Percentiles rank a stretch among this genome's conserved stretches.
Conservation (phyloP, 2,888 invertebrate genomes). For the Andrena bicolor region DNA sequence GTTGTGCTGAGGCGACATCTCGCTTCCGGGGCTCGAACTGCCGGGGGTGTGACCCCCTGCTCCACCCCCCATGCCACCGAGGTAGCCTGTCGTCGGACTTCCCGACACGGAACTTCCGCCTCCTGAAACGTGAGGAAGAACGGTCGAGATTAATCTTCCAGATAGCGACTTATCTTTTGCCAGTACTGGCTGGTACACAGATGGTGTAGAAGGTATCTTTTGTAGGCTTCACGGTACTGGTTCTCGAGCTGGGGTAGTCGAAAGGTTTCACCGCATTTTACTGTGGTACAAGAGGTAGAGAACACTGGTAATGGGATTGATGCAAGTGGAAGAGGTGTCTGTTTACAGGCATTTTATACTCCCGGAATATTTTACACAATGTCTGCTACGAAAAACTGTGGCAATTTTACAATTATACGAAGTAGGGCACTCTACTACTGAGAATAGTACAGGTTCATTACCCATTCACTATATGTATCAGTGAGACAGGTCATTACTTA, state of each 20-base stretch:
- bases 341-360: too few relatives aligned
- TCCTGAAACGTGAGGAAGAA: slow-evolving; percentile 74
- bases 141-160: slow-evolving; percentile 28
- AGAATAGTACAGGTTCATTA: not conserved
- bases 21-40: slow-evolving; percentile 84
- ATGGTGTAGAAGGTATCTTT: not conserved
- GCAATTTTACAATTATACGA: not conserved
- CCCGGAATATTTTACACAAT: too few relatives aligned
- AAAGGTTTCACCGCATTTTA: not conserved
- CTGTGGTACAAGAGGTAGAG: not conserved
- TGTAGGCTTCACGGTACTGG: not conserved
- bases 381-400: not conserved
- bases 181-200: slow-evolving; percentile 1
- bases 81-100: slow-evolving; percentile 84
- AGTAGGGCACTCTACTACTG: too few relatives aligned
- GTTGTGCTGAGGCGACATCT: slow-evolving; percentile 86
- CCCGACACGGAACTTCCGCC: slow-evolving; percentile 83
- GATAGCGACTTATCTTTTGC: slow-evolving; percentile 28
- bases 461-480: slow-evolving; percentile 2
- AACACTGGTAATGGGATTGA: not conserved
- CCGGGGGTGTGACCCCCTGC: slow-evolving; percentile 84
- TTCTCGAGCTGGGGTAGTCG: not conserved
- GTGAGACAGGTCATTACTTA: not conserved
- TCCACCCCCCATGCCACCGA: slow-evolving; percentile 83
- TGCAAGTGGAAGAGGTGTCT: not conserved